Conservation (phyloP, 2,888 invertebrate species). For the Antitype chi region DNA sequence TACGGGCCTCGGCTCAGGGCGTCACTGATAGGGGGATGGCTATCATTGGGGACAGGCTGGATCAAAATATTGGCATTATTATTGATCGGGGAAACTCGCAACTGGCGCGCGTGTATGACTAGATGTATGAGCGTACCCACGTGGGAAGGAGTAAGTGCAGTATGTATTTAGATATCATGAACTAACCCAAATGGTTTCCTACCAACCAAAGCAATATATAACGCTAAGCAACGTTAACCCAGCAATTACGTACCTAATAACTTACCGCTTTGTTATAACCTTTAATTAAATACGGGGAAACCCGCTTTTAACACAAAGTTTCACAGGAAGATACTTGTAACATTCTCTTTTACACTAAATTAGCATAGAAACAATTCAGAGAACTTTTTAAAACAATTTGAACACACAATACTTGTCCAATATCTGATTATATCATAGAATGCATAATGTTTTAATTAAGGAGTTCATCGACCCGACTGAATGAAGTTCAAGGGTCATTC, state of each 20-base stretch:
- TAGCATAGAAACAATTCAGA: constrained; percentile 50
- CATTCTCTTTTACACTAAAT: constrained; percentile 40
- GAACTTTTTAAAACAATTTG: constrained; percentile 37
- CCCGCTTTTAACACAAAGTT: constrained; percentile 9
- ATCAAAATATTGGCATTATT: too few relatives aligned
- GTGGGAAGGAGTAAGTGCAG: not conserved
- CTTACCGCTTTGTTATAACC: constrained; percentile 38
- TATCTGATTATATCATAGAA: constrained; percentile 66
- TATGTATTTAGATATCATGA: not conserved
- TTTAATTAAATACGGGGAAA: constrained; percentile 47
- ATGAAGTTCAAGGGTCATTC: constrained; percentile 73
- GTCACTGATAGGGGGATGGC: too few relatives aligned
- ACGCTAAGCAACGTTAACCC: not conserved
- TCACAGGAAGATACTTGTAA: constrained; percentile 35
- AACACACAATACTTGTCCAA: constrained; percentile 48
- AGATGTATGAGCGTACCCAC: not conserved
- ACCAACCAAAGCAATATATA: not conserved
- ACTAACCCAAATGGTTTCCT: not conserved
- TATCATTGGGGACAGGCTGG: too few relatives aligned
- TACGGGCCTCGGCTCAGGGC: too few relatives aligned
- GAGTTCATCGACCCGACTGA: constrained; percentile 69
- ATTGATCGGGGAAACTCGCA: too few relatives aligned
- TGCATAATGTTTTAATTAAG: constrained; percentile 75
- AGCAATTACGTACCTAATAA: constrained; percentile 29
- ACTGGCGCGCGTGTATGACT: not conserved